Evolutionary conservation across 2,113 vertebrate species (phyloP).

Genomic region (Acrocephalus kingi): DNA sequence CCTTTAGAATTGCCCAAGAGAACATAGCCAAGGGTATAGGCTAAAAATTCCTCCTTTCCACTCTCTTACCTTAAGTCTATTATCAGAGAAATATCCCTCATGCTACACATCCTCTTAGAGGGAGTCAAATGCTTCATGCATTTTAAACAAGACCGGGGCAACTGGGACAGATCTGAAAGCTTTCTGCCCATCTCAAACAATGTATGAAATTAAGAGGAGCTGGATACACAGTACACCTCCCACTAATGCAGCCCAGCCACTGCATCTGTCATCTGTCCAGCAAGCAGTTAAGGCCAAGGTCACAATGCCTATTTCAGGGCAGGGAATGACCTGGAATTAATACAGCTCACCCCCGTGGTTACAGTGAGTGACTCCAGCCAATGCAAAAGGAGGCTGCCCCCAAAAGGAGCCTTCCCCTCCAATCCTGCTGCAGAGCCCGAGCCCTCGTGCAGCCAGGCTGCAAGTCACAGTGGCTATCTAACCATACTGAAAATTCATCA

Average conservation of each 20-base stretch:
- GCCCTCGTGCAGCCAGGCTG: background rate
- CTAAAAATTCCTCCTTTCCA: background rate
- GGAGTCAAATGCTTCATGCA: background rate
- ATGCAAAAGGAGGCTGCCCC: background rate
- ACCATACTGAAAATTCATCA: background rate
- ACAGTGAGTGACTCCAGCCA: background rate
- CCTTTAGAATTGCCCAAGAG: slow-evolving; percentile 37
- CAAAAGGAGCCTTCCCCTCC: background rate
- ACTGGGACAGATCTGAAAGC: slow-evolving; percentile 19
- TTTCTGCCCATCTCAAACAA: background rate
- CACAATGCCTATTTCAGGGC: slow-evolving; percentile 3
- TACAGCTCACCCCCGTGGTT: background rate
- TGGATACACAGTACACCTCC: background rate
- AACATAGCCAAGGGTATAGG: background rate
- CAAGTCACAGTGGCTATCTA: background rate
- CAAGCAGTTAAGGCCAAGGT: slow-evolving; percentile 5
- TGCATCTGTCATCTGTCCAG: background rate
- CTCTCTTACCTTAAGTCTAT: slow-evolving; percentile 34
- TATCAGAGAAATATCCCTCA: slow-evolving; percentile 2
- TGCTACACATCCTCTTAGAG: background rate
- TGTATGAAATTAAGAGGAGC: background rate
- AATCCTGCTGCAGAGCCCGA: background rate
- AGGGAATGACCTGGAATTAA: slow-evolving; percentile 4
- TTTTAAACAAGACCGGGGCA: slow-evolving; percentile 40
- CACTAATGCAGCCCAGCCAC: background rate